These are phyloP conservation scores for Amphiprion clarkii DNA, from an alignment of 2,797 vertebrate species.

Conservation along the genomic window DNA sequence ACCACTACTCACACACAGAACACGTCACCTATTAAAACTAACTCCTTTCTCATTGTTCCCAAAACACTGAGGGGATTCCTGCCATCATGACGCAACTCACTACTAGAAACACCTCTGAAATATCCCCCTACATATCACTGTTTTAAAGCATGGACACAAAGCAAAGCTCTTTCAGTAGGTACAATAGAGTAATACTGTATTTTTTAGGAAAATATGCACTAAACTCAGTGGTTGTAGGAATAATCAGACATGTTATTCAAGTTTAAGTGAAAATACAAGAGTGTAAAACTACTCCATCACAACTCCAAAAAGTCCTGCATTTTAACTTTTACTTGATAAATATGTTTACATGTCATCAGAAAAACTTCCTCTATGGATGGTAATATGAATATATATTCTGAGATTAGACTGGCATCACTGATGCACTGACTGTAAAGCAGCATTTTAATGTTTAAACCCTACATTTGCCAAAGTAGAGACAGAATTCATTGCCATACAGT, in stretches of 20 bases:
- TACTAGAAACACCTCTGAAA: not conserved
- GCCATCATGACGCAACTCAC: not conserved
- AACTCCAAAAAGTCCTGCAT: too few species aligned
- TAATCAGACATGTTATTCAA: not conserved
- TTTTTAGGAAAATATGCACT: not conserved
- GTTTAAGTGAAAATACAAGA: not conserved
- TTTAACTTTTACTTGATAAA: not conserved
- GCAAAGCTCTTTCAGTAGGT: not conserved
- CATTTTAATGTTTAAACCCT: too few species aligned
- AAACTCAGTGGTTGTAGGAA: not conserved
- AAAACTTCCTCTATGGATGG: not conserved
- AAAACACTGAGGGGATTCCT: conserved; percentile 12
- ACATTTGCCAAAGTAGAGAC: not conserved
- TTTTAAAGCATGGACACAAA: not conserved
- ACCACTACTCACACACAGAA: not conserved
- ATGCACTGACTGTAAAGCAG: too few species aligned
- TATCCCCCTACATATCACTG: not conserved
- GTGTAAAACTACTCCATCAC: not conserved
- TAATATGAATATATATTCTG: not conserved
- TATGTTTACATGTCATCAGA: not conserved
- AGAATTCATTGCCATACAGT: too few species aligned
- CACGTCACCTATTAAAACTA: not conserved
- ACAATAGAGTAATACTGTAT: not conserved
- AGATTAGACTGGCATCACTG: too few species aligned
- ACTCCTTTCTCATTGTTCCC: not conserved